Conservation (phyloP, 2,797 vertebrate genomes). For the Todus mexicanus region DNA sequence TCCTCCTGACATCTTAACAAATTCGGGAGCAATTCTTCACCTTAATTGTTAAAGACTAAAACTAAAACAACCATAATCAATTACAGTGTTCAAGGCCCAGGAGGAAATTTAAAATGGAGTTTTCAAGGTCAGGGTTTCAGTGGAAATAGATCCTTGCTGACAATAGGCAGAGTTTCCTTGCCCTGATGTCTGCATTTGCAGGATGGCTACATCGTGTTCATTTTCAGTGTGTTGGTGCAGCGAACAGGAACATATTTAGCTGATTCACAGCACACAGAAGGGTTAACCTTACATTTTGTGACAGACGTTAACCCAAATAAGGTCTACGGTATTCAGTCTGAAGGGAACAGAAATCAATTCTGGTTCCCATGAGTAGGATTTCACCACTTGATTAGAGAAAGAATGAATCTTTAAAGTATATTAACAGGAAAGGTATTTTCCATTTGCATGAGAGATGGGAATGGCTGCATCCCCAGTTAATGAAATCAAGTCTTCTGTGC, state of each 20-base stretch:
- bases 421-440: slow-evolving; percentile 55
- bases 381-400: slow-evolving; percentile 59
- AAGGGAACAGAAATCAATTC: slow-evolving; percentile 63
- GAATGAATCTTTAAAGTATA: slow-evolving; percentile 48
- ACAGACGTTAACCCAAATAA: neutral
- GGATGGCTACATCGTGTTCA: neutral
- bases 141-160: neutral
- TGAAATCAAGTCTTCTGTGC: slow-evolving; percentile 53
- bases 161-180: neutral
- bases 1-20: neutral
- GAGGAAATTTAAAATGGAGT: neutral
- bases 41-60: slow-evolving; percentile 18
- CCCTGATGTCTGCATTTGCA: neutral
- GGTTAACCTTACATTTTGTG: neutral
- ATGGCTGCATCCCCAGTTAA: slow-evolving; percentile 55
- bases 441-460: slow-evolving; percentile 37
- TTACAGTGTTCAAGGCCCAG: neutral
- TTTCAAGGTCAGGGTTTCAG: slow-evolving; percentile 24
- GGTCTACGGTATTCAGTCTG: neutral
- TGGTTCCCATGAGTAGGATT: slow-evolving; percentile 37
- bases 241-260: neutral
- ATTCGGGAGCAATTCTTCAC: slow-evolving; percentile 13
- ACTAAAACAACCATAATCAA: slow-evolving; percentile 10
- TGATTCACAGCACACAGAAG: neutral
- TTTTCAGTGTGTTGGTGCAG: neutral